Conservation (phyloP, 2,113 vertebrate genomes). For the Caranx melampygus region DNA sequence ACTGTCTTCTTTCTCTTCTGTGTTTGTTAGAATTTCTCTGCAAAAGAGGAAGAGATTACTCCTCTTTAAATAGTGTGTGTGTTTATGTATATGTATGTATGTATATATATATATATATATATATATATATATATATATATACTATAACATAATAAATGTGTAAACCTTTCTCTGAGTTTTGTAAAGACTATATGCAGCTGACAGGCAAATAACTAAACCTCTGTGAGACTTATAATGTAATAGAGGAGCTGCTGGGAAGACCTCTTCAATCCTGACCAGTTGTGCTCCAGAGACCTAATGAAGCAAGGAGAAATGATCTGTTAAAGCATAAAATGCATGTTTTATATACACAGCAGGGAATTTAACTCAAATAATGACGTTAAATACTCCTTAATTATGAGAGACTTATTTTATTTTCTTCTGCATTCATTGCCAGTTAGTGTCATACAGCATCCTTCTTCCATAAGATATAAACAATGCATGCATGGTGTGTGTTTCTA, state of each 20-base stretch:
- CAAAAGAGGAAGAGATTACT: neutral
- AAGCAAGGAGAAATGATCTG: neutral
- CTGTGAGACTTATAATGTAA: conserved; percentile 3
- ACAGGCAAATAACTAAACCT: neutral
- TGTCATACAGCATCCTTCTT: neutral
- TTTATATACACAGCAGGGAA: conserved; percentile 6
- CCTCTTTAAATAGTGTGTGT: neutral
- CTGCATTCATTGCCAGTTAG: neutral
- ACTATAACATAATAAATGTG: neutral
- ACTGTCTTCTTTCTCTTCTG: conserved; percentile 14
- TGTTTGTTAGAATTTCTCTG: conserved; percentile 37
- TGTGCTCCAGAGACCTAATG: neutral
- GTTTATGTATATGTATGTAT: too few relatives aligned
- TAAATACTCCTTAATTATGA: neutral
- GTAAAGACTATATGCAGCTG: conserved; percentile 5
- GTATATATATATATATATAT: too few relatives aligned
- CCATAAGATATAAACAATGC: neutral
- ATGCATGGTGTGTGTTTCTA: neutral
- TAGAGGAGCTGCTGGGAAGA: conserved; percentile 6
- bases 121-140: too few relatives aligned
- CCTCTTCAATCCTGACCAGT: neutral
- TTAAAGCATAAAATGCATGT: neutral
- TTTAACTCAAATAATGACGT: neutral
- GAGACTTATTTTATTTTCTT: neutral
- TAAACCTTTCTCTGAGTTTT: neutral